These are phyloP conservation scores for Athene cunicularia DNA, from an alignment of 2,113 vertebrate genomes.

Conservation along the genomic window DNA sequence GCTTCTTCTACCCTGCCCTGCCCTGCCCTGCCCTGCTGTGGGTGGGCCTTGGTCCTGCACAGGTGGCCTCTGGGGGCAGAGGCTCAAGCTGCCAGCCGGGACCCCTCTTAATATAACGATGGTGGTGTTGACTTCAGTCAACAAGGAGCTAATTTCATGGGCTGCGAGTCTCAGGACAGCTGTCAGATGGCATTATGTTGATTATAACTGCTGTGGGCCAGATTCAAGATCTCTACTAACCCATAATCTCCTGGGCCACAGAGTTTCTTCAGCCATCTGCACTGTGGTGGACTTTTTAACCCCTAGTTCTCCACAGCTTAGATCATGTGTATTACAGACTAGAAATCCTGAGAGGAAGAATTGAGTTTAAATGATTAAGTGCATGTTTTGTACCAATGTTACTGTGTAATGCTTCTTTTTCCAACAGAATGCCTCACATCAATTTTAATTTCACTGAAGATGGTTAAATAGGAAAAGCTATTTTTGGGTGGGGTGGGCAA, in stretches of 20 bases:
- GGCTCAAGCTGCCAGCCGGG: conserved; percentile 24
- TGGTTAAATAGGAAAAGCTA: not conserved
- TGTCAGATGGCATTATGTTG: conserved; percentile 56
- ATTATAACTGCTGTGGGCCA: conserved; percentile 22
- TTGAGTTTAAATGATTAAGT: conserved; percentile 17
- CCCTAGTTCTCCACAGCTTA: not conserved
- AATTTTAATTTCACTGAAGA: conserved; percentile 23
- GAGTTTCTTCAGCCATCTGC: not conserved
- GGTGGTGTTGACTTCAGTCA: not conserved
- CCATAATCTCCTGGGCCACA: not conserved
- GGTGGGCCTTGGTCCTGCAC: not conserved
- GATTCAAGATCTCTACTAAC: not conserved
- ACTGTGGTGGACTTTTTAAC: conserved; percentile 31
- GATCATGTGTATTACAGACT: not conserved
- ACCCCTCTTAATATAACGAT: not conserved
- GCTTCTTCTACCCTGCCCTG: not conserved
- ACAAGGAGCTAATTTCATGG: conserved; percentile 15
- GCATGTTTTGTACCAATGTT: conserved; percentile 50
- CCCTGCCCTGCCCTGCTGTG: not conserved
- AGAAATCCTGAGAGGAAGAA: conserved; percentile 28
- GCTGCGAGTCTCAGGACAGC: conserved; percentile 9
- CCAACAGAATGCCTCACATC: conserved; percentile 10
- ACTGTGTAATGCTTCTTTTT: conserved; percentile 30
- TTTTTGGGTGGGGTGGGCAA: not conserved
- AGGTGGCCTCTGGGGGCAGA: not conserved